Evolutionary conservation across 2,888 invertebrate species (phyloP), one percentile per base, ranked within the genome.

Genomic region (Cerceris rybyensis): DNA sequence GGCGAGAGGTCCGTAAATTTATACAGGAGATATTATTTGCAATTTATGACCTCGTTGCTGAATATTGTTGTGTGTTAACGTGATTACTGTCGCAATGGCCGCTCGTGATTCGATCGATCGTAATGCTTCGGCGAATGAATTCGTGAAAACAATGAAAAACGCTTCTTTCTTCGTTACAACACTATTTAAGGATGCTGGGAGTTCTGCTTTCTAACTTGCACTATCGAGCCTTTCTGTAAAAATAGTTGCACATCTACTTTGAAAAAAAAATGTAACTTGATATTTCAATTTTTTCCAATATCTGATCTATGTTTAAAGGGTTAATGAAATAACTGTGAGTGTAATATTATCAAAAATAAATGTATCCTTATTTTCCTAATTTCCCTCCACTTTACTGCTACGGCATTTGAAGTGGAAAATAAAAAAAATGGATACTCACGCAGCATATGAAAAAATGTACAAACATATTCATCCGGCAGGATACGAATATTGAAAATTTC

Each of bases 41-140:
- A 72, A 76, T 72, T 76, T 60, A 60, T 63, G 68, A 49, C 55
- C 59, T 49, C 73, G 59, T 64, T 16, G 68, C 57, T 76, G 46
- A 52, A 77, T 69, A 73, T 69, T 41, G 73, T 57, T 50, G 69
- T 55, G 60, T 41, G 46, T 77, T 61, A 69, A 65, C 64, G 60
- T 54, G 72, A 76, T 72, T 68, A 68, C 59, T 17, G 49, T 14
- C n/a, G 46, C 14, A 16, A 57, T 55, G 55, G 16, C 28, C 1
- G 0, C 17, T 28, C 28, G 28, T 8, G 50, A 50, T n/a, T 7
- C 50, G 50, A 7, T n/a, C 50, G 50, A 2, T 50, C 50, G 50
- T 11, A 50, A 6, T 50, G 0, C 1, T 5, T 11, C 7, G 46
- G 2, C 14, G 52, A 13, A n/a, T 14, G 7, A n/a, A 1, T 0